Percentiles rank a stretch among this genome's conserved stretches.
Conservation (phyloP, 2,797 vertebrate species). For the Sebastes glaucus region DNA sequence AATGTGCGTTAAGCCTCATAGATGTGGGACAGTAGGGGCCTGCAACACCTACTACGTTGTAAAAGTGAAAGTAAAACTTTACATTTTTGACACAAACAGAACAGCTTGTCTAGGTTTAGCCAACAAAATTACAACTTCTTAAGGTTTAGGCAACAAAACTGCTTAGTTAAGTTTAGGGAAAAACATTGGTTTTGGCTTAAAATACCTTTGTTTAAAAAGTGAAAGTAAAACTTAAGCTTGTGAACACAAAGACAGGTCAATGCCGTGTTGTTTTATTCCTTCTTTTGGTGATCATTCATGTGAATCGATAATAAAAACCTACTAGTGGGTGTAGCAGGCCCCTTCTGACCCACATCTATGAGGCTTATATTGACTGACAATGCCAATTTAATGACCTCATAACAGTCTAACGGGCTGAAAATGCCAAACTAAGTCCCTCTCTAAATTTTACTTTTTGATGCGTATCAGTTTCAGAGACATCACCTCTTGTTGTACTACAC, state of each 20-base stretch:
- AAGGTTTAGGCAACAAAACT: not conserved
- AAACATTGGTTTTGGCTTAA: not conserved
- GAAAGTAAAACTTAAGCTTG: not conserved
- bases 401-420: not conserved
- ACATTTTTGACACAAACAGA: fast-evolving
- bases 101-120: not conserved
- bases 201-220: not conserved
- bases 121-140: not conserved
- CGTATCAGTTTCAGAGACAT: not conserved
- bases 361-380: not conserved
- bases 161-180: too few species aligned
- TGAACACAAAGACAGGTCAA: not conserved
- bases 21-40: too few species aligned
- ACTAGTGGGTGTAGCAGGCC: not conserved
- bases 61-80: not conserved
- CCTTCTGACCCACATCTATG: not conserved
- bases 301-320: not conserved
- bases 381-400: not conserved
- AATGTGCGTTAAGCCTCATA: too few species aligned
- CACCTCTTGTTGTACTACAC: not conserved
- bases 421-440: not conserved
- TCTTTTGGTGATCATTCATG: not conserved
- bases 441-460: not conserved
- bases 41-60: fast-evolving
- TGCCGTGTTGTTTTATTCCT: too few species aligned